A percentile compares a stretch with the other conserved stretches of the same genome.
These are phyloP conservation scores for Sapajus apella DNA, from an alignment of 2,113 vertebrate species.

Conservation along the genomic window DNA sequence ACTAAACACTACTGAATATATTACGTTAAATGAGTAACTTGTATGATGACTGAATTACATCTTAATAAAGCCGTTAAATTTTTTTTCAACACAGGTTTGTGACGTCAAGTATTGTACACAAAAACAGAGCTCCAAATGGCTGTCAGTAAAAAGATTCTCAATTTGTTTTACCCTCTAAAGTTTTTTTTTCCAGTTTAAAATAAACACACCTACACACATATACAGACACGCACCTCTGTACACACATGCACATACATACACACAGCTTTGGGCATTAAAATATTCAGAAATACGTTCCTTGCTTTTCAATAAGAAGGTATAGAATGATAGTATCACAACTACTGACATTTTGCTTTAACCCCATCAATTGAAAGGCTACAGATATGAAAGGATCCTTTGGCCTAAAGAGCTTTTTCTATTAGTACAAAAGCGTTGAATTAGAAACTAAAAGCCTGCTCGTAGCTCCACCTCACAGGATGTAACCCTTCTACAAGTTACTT, in stretches of 20 bases:
- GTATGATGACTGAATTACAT: neutral
- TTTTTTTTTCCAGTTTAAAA: neutral
- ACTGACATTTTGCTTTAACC: neutral
- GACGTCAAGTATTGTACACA: neutral
- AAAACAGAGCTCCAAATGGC: neutral
- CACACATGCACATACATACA: neutral
- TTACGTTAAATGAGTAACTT: neutral
- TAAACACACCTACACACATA: neutral
- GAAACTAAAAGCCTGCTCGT: neutral
- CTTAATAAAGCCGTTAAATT: neutral
- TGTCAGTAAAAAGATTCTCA: conserved; percentile 6
- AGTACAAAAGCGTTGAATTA: neutral
- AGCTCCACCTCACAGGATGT: neutral
- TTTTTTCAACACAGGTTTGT: neutral
- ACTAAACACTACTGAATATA: conserved; percentile 15
- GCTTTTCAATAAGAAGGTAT: neutral
- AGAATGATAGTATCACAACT: conserved; percentile 10
- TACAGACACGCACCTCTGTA: neutral
- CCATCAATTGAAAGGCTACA: neutral
- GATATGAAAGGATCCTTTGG: conserved; percentile 1
- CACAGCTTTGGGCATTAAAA: conserved; percentile 11
- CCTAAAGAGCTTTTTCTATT: neutral
- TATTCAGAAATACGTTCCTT: conserved; percentile 15
- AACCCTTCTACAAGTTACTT: neutral
- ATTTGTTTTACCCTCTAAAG: neutral